Evolutionary conservation across 2,113 vertebrate species (phyloP).

Genomic region (Austrofundulus limnaeus): DNA sequence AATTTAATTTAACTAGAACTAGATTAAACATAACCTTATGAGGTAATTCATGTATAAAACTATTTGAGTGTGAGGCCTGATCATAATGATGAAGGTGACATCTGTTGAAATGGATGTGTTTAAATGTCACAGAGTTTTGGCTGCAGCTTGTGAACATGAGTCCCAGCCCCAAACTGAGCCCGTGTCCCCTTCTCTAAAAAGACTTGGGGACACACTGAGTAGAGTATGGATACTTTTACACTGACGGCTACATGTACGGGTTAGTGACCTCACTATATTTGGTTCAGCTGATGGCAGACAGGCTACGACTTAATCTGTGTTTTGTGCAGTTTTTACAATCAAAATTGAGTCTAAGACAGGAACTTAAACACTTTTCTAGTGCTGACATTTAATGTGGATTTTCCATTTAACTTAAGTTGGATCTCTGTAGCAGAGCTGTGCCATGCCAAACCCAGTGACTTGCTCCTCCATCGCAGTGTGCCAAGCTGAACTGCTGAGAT

Average conservation of each 20-base stretch:
- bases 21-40: neutral
- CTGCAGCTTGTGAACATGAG: conserved; percentile 5
- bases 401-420: neutral
- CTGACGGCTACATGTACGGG: neutral
- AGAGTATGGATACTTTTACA: conserved; percentile 23
- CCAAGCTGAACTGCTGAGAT: neutral
- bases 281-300: conserved; percentile 3
- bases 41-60: neutral
- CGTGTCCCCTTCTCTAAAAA: neutral
- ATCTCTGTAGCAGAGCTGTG: neutral
- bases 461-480: neutral
- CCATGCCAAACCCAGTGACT: neutral
- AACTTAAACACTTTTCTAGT: neutral
- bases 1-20: too few species aligned
- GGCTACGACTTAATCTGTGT: neutral
- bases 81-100: neutral
- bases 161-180: conserved; percentile 6
- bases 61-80: neutral
- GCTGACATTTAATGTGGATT: neutral
- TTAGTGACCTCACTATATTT: conserved; percentile 13
- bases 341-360: neutral
- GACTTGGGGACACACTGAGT: neutral
- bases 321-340: neutral
- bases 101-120: conserved; percentile 4
- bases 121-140: neutral